Evolutionary conservation across 1,140 invertebrate species (phyloP), one percentile per base, ranked within the genome.

Genomic region (Drosophila mojavensis): DNA sequence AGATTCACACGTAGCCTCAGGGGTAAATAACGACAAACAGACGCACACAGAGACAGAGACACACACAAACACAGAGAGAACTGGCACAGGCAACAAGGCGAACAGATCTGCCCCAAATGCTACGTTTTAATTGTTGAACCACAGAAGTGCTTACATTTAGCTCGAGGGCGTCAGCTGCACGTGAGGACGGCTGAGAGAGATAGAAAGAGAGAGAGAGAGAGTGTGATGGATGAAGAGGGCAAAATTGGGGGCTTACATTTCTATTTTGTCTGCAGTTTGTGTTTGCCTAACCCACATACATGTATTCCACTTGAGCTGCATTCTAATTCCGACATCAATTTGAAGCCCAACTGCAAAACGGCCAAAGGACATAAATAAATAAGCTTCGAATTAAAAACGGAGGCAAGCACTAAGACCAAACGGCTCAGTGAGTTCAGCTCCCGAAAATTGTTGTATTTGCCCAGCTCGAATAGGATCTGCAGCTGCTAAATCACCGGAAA

Each of bases 41-140:
- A 68, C 55, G 65, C 50, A 65, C 43, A 47, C 39, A 15, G 56
- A 54, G 20, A 24, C 20, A 24, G 20, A 24, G 2, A 24, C 20
- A 24, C 20, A 24, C 26, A 39, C 7, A 54, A n/a, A 15, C 11
- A 20, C 17, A 33, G 10, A 26, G 13, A 17, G 15, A 59, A 41
- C 50, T 33, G 13, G 61, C 13, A 67, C 47, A 50, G 53, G 39
- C 36, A 39, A 13, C 59, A 43, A 13, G 61, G 51, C 26, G 28
- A 43, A 51, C 15, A 28, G 54, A 33, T 64, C 45, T 36, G 53
- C 53, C 39, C 53, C 66, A 71, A 86, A 51, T 63, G 69, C 68
- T 82, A 79, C 76, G 62, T 78, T 86, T 88, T 86, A 86, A 86
- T 86, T 86, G 83, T 86, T 86, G 76, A 79, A 66, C 76, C 79